Percentiles rank a stretch among this genome's conserved stretches.
phyloP scores from a whole-genome alignment of 1,140 invertebrate genomes.

The Carcinoscorpius rotundicauda region DNA sequence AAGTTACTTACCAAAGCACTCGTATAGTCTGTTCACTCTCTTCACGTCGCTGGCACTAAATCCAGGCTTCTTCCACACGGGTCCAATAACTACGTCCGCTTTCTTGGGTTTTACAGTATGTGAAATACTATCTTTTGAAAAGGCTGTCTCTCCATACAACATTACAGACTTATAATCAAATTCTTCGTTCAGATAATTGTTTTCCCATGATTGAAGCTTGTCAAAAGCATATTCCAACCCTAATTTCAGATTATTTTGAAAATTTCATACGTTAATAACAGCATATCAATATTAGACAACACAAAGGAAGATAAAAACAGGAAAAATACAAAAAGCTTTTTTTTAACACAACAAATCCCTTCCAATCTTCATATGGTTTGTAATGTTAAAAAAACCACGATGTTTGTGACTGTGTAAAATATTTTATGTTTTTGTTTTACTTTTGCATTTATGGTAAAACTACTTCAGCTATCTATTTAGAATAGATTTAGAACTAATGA shows the following conservation, averaged over 20 bases:
- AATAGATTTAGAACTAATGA: too few species aligned
- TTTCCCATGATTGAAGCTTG: constrained; percentile 15
- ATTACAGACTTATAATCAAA: constrained; percentile 24
- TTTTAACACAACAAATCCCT: too few species aligned
- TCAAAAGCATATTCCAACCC: constrained; percentile 13
- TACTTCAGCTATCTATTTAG: too few species aligned
- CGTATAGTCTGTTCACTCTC: constrained; percentile 18
- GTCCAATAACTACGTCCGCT: constrained; percentile 13
- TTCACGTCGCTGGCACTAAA: constrained; percentile 19
- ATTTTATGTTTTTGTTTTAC: too few species aligned
- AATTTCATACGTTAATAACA: too few species aligned
- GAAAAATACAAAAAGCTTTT: too few species aligned
- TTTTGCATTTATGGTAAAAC: too few species aligned
- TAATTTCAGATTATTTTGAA: neutral
- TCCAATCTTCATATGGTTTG: too few species aligned
- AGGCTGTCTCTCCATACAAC: constrained; percentile 22
- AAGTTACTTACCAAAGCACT: constrained; percentile 16
- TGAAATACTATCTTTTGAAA: constrained; percentile 14
- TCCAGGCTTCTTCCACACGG: constrained; percentile 13
- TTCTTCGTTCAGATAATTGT: constrained; percentile 11
- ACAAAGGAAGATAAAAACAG: too few species aligned
- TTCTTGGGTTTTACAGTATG: constrained; percentile 17
- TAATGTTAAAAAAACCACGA: too few species aligned
- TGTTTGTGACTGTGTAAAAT: too few species aligned
- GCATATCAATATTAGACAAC: too few species aligned